A percentile compares a stretch with the other conserved stretches of the same genome.
phyloP scores from a whole-genome alignment of 2,113 vertebrate genomes.

The Telmatochromis brichardi region DNA sequence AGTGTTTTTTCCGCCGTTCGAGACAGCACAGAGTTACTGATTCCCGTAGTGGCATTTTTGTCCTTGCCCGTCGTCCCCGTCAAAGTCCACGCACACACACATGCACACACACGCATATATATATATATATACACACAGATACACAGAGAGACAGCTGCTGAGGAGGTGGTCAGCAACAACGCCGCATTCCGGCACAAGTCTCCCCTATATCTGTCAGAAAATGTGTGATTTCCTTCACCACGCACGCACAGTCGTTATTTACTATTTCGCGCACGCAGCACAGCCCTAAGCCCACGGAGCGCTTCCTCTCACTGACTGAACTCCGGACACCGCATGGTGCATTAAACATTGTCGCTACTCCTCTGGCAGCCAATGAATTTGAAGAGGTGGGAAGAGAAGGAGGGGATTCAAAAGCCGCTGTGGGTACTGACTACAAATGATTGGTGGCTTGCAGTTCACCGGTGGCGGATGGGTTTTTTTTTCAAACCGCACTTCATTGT shows the following conservation, averaged over 20 bases:
- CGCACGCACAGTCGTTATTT: constrained; percentile 5
- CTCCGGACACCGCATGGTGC: constrained; percentile 92
- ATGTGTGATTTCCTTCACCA: not conserved
- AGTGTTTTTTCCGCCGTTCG: constrained; percentile 17
- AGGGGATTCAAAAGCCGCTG: constrained; percentile 56
- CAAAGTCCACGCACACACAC: constrained; percentile 41
- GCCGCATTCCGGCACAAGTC: constrained; percentile 9
- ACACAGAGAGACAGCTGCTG: not conserved
- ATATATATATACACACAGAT: not conserved
- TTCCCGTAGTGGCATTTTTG: constrained; percentile 53
- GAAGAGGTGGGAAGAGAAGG: constrained; percentile 56
- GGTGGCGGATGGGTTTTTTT: constrained; percentile 50
- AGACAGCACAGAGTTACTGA: constrained; percentile 38
- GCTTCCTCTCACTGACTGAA: constrained; percentile 80
- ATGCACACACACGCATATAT: accelerated
- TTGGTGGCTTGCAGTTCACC: constrained; percentile 57
- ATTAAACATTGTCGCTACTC: constrained; percentile 96
- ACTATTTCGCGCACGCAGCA: constrained; percentile 44
- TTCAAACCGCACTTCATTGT: constrained; percentile 63
- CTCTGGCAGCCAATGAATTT: constrained; percentile 83
- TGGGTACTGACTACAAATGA: constrained; percentile 59
- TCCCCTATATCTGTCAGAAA: not conserved
- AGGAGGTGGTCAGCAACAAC: constrained; percentile 32
- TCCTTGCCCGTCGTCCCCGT: constrained; percentile 62
- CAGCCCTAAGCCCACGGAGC: constrained; percentile 32